Evolutionary conservation across 2,113 vertebrate genomes (phyloP).

Genomic region (Microtus ochrogaster): DNA sequence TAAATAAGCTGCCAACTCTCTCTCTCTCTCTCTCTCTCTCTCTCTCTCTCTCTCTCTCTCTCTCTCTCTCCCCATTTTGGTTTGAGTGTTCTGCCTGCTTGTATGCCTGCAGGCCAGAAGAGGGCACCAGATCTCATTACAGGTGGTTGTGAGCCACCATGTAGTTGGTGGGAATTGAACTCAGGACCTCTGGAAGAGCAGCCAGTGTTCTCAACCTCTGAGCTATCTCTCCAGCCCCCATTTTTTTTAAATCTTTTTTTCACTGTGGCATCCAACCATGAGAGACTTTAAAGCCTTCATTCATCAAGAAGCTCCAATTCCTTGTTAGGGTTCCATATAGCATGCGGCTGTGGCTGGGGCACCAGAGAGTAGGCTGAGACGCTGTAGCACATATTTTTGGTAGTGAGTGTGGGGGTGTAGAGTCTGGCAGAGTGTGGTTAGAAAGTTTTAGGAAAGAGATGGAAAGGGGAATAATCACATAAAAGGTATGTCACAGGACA

Average conservation of each 20-base stretch:
- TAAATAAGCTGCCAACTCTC: background rate
- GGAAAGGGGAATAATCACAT: background rate
- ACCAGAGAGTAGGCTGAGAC: background rate
- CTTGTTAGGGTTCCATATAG: background rate
- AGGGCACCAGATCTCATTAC: too few relatives aligned
- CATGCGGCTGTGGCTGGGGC: background rate
- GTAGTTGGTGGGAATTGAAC: too few relatives aligned
- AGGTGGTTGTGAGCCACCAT: too few relatives aligned
- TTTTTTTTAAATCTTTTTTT: background rate
- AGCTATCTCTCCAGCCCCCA: too few relatives aligned
- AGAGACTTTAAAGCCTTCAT: conserved; percentile 8
- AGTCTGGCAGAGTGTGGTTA: background rate
- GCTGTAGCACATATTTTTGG: conserved; percentile 2
- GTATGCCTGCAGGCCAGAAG: too few relatives aligned
- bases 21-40: too few relatives aligned
- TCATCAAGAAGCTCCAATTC: background rate
- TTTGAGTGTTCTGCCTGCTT: too few relatives aligned
- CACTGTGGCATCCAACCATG: background rate
- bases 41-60: too few relatives aligned
- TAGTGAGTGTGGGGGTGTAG: background rate
- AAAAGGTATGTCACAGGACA: background rate
- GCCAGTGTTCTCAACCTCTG: too few relatives aligned
- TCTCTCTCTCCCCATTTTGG: too few relatives aligned
- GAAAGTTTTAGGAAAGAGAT: conserved; percentile 49
- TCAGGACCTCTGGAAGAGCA: too few relatives aligned